Evolutionary conservation across 2,888 invertebrate genomes (phyloP), one percentile per base, ranked within the genome.

Genomic region (Acleris emargana): DNA sequence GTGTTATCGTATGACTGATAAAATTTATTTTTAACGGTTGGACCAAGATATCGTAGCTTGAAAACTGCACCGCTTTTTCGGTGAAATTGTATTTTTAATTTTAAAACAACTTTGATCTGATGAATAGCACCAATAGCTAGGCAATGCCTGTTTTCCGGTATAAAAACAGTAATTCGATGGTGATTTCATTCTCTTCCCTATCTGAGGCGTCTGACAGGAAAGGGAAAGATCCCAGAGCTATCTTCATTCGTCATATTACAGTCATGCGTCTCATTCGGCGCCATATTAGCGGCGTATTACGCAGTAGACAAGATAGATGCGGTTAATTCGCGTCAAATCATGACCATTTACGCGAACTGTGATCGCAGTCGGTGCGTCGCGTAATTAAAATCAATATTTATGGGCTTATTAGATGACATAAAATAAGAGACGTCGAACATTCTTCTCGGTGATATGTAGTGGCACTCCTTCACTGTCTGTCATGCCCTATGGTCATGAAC

Each of bases 361-460:
- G 80, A 78, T 73, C 73, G 73, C 62, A 62, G 57, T 60, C 64
- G 61, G 74, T 68, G 73, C 70, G 76, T 78, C 76, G 72, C 73
- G 77, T 84, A 84, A 86, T 86, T 86, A 84, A 81, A 80, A 80
- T 81, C 76, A 80, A 84, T 86, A 86, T 87, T 85, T 82, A 87
- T 83, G 71, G 79, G 69, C 77, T 76, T 78, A 80, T 77, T 79
- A 79, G 73, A 78, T 76, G 73, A 78, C 75, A 77, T 82, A 78
- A 80, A 38, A 81, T 83, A 79, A 77, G 74, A 75, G 72, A 72
- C 69, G 42, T 66, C 72, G 71, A 73, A 71, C 76, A 76, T 79
- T 77, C 82, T 80, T 79, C 78, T 76, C 71, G 68, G 71, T 76
- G 78, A 80, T 77, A 72, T 73, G 72, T 69, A 68, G 72, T 71